Conservation (phyloP, 1,140 invertebrate species). For the Leptinotarsa undecemlineata region DNA sequence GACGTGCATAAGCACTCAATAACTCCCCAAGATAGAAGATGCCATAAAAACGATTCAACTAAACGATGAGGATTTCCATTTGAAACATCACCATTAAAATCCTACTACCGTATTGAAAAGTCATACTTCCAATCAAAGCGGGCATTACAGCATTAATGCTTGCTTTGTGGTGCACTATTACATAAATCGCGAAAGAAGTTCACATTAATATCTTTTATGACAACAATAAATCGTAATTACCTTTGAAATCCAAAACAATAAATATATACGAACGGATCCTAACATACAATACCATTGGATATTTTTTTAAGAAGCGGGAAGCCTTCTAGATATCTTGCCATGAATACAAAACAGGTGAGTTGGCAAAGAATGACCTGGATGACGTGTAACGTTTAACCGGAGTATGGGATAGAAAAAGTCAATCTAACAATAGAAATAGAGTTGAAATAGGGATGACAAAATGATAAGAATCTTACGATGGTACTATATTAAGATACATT, state of each 20-base stretch:
- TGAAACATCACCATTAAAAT: neutral
- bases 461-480: too few relatives aligned
- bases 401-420: neutral
- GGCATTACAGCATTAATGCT: constrained; percentile 7
- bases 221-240: constrained; percentile 22
- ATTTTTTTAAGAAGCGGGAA: constrained; percentile 6
- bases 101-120: constrained; percentile 3
- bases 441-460: too few relatives aligned
- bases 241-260: constrained; percentile 15
- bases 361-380: neutral
- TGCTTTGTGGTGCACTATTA: constrained; percentile 11
- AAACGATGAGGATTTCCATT: neutral
- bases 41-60: too few relatives aligned
- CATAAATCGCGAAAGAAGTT: constrained; percentile 17
- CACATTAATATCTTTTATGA: constrained; percentile 20
- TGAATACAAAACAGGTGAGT: constrained; percentile 17
- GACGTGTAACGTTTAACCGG: neutral
- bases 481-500: too few relatives aligned
- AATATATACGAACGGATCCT: neutral
- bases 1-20: too few relatives aligned
- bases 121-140: neutral
- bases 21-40: too few relatives aligned
- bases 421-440: neutral
- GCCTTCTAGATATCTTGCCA: neutral
- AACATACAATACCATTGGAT: constrained; percentile 1